Base-by-base conservation (phyloP, 92 coral and sea anemone genomes). In the Virgularia gustaviana region DNA sequence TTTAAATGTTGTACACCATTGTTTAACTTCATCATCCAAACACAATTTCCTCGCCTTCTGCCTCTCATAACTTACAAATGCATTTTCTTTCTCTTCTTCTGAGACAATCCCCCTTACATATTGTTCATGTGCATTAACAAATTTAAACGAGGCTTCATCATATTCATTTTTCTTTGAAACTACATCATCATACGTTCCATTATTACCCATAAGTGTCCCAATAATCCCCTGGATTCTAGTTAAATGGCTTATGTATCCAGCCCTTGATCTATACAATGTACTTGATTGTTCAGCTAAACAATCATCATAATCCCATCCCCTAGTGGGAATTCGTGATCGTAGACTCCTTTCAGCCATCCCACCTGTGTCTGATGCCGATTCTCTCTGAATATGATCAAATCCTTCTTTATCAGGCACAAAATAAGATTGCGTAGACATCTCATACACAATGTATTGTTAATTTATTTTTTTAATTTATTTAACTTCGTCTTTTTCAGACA, bases 51-150 rank as follows among this genome's bases (percentile, higher is more conserved):
- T 59, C 18, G 29, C 36, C 42, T 28, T 59, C 65, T 59, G 65
- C 42, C 39, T 32, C 36, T 59, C 39, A 59, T 59, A 59, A 32
- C 65, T 59, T 23, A 29, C 41, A 59, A 28, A 23, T 32, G 65
- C 65, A 27, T 32, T 59, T 32, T 59, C 65, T 32, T 32, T 59
- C 22, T 59, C 65, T 59, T 59, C 65, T 28, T 59, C 29, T 9
- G 36, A 32, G 19, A 30, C 29, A 19, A 59, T 29, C 16, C 18
- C 32, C 29, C 36, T 27, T 18, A 59, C 7, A 32, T 59, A 59
- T 32, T 59, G 65, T 32, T 59, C 65, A 29, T 59, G 65, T n/a
- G 22, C 65, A 31, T 59, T 33, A n/a, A 59, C 65, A 59, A 59
- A 59, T 27, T 59, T 32, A 32, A 39, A 44, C 41, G 19, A 59